phyloP scores from a whole-genome alignment of 2,113 vertebrate genomes.

The Gadus chalcogrammus region DNA sequence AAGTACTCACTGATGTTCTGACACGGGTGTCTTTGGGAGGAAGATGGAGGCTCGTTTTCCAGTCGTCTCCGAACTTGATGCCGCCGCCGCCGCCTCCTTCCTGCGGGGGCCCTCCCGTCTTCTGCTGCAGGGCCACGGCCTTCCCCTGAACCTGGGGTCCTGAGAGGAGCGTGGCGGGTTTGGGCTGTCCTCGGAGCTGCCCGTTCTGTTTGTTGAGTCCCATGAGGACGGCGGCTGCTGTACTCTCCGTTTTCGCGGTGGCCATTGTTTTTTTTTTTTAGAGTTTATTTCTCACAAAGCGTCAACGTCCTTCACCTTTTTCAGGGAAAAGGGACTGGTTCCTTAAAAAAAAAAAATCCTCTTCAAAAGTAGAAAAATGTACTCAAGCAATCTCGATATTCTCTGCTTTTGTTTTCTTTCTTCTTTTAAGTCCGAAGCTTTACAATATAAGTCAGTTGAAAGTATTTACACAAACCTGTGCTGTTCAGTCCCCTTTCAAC shows the following conservation, averaged over 20 bases:
- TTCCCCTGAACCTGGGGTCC: constrained; percentile 61
- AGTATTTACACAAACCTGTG: constrained; percentile 72
- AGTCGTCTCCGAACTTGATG: constrained; percentile 74
- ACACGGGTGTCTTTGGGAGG: constrained; percentile 69
- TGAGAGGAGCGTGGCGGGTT: constrained; percentile 59
- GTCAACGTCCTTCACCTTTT: background rate
- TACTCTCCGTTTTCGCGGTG: constrained; percentile 29
- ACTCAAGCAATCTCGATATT: constrained; percentile 70
- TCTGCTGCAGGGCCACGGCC: constrained; percentile 42
- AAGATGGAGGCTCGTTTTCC: constrained; percentile 68
- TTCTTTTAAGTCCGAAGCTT: constrained; percentile 55
- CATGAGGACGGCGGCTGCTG: constrained; percentile 66
- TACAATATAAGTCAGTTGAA: constrained; percentile 51
- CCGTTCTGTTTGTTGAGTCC: constrained; percentile 76
- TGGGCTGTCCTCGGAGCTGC: constrained; percentile 71
- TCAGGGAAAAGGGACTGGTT: background rate
- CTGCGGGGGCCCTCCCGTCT: constrained; percentile 46
- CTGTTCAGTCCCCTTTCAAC: constrained; percentile 65
- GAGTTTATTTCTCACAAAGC: too few relatives aligned
- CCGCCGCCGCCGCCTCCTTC: constrained; percentile 65
- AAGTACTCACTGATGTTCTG: constrained; percentile 64
- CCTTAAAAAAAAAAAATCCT: constrained; percentile 44
- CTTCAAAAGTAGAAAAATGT: constrained; percentile 62
- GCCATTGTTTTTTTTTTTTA: constrained; percentile 40
- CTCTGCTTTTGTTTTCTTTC: constrained; percentile 19